Conservation (phyloP, 1,140 invertebrate genomes). For the Frieseomelitta varia region DNA sequence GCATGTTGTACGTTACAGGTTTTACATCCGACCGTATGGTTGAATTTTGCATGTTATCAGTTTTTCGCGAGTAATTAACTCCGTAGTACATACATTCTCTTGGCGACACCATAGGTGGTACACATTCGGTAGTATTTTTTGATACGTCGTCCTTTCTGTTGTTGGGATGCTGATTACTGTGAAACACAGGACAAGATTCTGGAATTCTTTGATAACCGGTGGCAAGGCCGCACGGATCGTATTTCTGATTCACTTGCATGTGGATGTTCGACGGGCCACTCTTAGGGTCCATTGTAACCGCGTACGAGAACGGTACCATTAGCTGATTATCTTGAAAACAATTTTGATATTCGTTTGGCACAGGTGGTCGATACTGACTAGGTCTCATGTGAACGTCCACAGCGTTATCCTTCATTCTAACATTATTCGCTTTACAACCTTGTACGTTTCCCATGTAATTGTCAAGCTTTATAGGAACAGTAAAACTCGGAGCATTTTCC, state of each 20-base stretch:
- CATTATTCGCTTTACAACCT: slow-evolving; percentile 26
- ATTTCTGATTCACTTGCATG: slow-evolving; percentile 30
- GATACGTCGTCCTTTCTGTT: slow-evolving; percentile 14
- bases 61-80: slow-evolving; percentile 27
- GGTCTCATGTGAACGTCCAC: slow-evolving; percentile 23
- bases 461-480: slow-evolving; percentile 34
- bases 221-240: not conserved
- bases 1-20: not conserved
- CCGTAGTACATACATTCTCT: slow-evolving; percentile 53
- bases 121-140: slow-evolving; percentile 35
- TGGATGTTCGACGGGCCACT: slow-evolving; percentile 13
- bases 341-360: slow-evolving; percentile 42
- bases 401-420: slow-evolving; percentile 8
- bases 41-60: slow-evolving; percentile 10
- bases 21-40: not conserved
- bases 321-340: slow-evolving; percentile 16
- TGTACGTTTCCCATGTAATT: slow-evolving; percentile 35
- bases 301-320: slow-evolving; percentile 23
- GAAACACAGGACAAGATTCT: not conserved
- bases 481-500: slow-evolving; percentile 6
- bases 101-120: slow-evolving; percentile 60
- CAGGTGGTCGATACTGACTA: slow-evolving; percentile 28
- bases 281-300: slow-evolving; percentile 27
- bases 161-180: not conserved
- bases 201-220: slow-evolving; percentile 36